Evolutionary conservation across 2,113 vertebrate species (phyloP).

Genomic region (Syrrhaptes paradoxus): DNA sequence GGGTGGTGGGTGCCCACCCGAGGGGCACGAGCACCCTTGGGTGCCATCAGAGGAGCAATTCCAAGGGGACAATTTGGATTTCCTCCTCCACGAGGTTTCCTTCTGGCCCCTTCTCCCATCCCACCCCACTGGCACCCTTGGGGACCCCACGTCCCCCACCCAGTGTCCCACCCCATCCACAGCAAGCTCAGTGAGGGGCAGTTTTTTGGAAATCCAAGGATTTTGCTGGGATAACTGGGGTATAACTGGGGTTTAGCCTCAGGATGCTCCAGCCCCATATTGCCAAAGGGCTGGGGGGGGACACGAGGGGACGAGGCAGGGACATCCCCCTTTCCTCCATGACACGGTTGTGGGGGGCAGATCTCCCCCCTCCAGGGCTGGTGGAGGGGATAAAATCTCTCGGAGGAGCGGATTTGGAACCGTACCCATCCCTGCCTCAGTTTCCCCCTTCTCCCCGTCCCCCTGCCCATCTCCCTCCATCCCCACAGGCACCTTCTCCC

Average conservation of each 20-base stretch:
- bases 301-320: accelerated
- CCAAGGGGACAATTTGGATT: background rate
- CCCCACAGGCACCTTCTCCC: background rate
- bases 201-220: no score
- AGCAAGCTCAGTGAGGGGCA: background rate
- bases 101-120: background rate
- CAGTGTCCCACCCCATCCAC: background rate
- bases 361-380: background rate
- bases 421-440: background rate
- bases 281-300: background rate
- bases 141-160: background rate
- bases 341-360: accelerated
- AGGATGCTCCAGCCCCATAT: accelerated
- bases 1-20: background rate
- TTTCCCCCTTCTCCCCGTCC: background rate
- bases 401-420: background rate
- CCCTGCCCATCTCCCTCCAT: no score
- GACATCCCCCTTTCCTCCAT: background rate
- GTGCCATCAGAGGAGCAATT: accelerated
- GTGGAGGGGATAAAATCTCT: background rate
- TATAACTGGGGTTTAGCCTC: background rate
- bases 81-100: background rate
- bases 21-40: background rate
- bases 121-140: background rate
- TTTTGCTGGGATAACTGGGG: accelerated